Evolutionary conservation across 92 coral and sea anemone species (phyloP), one percentile per base, ranked within the genome.

Genomic region (Siderastrea radians): DNA sequence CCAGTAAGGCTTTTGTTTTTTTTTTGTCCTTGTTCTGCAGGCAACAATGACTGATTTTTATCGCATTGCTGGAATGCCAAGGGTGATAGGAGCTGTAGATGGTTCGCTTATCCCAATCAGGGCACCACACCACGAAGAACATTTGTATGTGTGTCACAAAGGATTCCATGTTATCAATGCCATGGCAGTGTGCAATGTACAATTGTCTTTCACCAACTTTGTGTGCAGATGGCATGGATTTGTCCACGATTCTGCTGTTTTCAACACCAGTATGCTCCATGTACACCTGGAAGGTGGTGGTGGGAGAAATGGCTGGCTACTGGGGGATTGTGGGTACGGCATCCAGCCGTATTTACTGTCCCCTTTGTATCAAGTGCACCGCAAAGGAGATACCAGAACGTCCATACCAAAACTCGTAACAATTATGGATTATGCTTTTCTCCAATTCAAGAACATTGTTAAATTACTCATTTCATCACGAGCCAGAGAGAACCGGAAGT

Each of bases 381-480:
- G 10, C 84, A 79, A 79, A 79, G 84, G 64, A 79, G 63, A 67
- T 79, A 79, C 44, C 84, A 79, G 52, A 79, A 66, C 52, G 74
- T 74, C 0, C 74, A 79, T 10, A 79, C 74, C 8, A 79, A 66
- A 79, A 65, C 84, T 5, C 9, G 63, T 5, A 26, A 75, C 84
- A 54, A 26, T 26, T 26, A 26, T 26, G 38, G 38, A 26, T 26
- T 26, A 26, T 26, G 38, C 38, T 26, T 26, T 26, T 26, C 38
- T 26, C 38, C 38, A 26, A 26, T 26, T 26, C 38, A 26, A 26
- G 38, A 26, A 26, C 38, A 0, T 26, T 26, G 38, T 26, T 26
- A 26, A 26, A 26, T 26, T 26, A 26, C 38, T 26, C 38, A 26
- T n/a, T n/a, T n/a, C n/a, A n/a, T n/a, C n/a, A n/a, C n/a, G n/a